These are phyloP conservation scores for Lepidurus couesii DNA, from an alignment of 1,140 invertebrate species.

Conservation along the genomic window DNA sequence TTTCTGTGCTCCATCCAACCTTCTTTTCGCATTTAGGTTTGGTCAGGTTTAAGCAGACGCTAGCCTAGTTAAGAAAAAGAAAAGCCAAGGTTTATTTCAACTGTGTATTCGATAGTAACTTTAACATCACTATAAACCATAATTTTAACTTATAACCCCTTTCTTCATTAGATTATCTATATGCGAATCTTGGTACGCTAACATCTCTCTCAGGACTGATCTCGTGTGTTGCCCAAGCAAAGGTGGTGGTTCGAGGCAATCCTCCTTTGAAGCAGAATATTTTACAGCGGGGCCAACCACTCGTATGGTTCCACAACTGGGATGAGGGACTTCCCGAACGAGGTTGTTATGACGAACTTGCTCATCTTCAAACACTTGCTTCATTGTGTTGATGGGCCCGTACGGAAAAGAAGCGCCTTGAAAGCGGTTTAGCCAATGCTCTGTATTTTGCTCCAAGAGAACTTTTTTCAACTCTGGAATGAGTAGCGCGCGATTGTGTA, in stretches of 20 bases:
- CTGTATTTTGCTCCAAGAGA: constrained; percentile 61
- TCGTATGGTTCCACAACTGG: constrained; percentile 62
- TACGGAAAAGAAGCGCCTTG: constrained; percentile 71
- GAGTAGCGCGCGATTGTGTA: constrained; percentile 66
- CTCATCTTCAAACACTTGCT: constrained; percentile 78
- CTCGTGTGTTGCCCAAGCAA: constrained; percentile 78
- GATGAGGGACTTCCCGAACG: constrained; percentile 70
- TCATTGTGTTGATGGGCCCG: constrained; percentile 81
- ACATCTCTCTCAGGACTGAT: constrained; percentile 61
- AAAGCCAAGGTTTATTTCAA: constrained; percentile 4
- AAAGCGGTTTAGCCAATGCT: constrained; percentile 70
- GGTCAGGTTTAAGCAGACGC: constrained; percentile 61
- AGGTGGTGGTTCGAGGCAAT: constrained; percentile 68
- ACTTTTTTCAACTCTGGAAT: constrained; percentile 56
- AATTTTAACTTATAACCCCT: constrained; percentile 47
- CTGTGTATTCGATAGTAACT: background rate
- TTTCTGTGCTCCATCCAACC: constrained; percentile 79
- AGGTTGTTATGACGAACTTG: constrained; percentile 70
- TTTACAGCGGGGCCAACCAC: constrained; percentile 79
- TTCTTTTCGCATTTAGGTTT: constrained; percentile 68
- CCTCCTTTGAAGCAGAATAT: constrained; percentile 66
- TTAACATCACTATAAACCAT: background rate
- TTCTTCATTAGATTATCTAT: constrained; percentile 53
- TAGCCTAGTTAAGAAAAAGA: constrained; percentile 36
- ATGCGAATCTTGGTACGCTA: constrained; percentile 59